phyloP scores from a whole-genome alignment of 2,888 invertebrate species.

The Oxyteleia sp. region DNA sequence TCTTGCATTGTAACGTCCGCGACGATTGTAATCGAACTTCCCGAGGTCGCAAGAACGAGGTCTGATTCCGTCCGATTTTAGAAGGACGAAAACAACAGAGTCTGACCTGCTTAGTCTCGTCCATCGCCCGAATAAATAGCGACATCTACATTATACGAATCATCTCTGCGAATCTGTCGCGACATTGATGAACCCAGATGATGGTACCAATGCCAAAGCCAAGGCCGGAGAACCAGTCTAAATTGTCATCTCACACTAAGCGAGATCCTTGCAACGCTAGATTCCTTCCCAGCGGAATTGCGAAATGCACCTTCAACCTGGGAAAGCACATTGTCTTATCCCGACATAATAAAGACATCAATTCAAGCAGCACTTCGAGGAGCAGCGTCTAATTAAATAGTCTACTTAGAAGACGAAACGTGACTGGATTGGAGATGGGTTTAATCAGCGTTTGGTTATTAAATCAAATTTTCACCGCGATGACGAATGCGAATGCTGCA shows the following conservation, averaged over 20 bases:
- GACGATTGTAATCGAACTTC: slow-evolving; percentile 26
- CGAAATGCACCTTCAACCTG: too few relatives aligned
- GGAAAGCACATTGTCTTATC: too few relatives aligned
- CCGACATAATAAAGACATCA: too few relatives aligned
- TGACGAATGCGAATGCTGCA: too few relatives aligned
- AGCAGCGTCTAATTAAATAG: too few relatives aligned
- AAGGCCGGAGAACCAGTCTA: slow-evolving; percentile 27
- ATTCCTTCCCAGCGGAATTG: slow-evolving; percentile 2
- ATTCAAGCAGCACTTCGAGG: too few relatives aligned
- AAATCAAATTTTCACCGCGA: too few relatives aligned
- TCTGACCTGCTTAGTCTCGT: slow-evolving; percentile 39
- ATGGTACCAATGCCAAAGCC: slow-evolving; percentile 52
- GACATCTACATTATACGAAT: slow-evolving; percentile 33
- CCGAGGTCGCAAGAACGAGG: slow-evolving; percentile 22
- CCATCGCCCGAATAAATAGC: slow-evolving; percentile 3
- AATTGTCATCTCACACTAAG: slow-evolving; percentile 25
- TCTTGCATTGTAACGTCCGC: slow-evolving; percentile 18
- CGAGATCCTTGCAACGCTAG: slow-evolving; percentile 7
- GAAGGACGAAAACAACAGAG: slow-evolving; percentile 31
- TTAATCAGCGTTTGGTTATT: too few relatives aligned
- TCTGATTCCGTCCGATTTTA: slow-evolving; percentile 6
- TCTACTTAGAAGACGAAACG: too few relatives aligned
- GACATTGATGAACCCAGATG: slow-evolving; percentile 23
- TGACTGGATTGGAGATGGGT: too few relatives aligned
- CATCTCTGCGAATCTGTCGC: slow-evolving; percentile 37